phyloP scores from a whole-genome alignment of 1,140 invertebrate genomes.

The Psix sp. region DNA sequence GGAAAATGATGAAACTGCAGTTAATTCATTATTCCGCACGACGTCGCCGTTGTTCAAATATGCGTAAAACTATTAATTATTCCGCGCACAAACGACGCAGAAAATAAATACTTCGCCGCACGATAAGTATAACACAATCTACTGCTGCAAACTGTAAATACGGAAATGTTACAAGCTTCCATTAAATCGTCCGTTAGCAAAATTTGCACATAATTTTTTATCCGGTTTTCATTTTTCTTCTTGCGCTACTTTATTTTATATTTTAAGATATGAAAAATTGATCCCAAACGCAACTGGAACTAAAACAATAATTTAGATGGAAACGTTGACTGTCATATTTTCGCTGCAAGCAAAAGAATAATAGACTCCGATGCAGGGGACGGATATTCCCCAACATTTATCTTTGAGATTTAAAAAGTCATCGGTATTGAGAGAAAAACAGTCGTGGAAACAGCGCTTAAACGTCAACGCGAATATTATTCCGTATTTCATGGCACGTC shows the following conservation, averaged over 20 bases:
- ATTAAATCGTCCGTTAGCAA: too few species aligned
- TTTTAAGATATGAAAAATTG: too few species aligned
- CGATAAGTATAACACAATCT: conserved; percentile 6
- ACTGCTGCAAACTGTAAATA: neutral
- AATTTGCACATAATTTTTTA: too few species aligned
- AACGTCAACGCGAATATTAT: conserved; percentile 39
- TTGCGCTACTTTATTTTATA: too few species aligned
- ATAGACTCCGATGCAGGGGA: neutral
- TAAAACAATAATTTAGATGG: neutral
- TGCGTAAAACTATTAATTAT: conserved; percentile 34
- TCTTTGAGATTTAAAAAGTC: conserved; percentile 31
- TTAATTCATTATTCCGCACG: conserved; percentile 38
- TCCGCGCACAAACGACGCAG: conserved; percentile 12
- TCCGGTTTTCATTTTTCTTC: too few species aligned
- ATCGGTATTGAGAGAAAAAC: conserved; percentile 17
- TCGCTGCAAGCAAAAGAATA: conserved; percentile 9
- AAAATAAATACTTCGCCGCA: conserved; percentile 16
- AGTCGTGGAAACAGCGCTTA: conserved; percentile 30
- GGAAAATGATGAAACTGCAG: conserved; percentile 34
- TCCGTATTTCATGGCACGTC: conserved; percentile 31
- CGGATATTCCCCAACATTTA: conserved; percentile 11
- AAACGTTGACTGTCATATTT: conserved; percentile 1
- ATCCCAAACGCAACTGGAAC: neutral
- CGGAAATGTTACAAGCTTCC: too few species aligned
- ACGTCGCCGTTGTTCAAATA: conserved; percentile 32